Base-by-base conservation (phyloP, 2,113 vertebrate species). In the Onychorhynchus coronatus region DNA sequence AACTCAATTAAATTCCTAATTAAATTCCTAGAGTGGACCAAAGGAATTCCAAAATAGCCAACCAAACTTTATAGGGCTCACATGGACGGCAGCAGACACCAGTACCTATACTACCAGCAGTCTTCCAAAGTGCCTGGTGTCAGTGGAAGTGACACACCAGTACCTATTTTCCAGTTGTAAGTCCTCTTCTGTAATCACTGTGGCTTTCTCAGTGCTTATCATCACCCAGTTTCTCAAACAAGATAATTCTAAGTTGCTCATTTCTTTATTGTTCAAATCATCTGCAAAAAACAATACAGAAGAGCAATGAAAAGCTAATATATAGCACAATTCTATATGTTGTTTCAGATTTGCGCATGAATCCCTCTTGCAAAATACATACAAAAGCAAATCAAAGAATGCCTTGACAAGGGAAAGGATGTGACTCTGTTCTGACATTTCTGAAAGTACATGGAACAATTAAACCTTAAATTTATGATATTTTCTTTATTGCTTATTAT, bases 91-190 rank as follows among this genome's bases (percentile, higher is more conserved):
- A 76, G 47, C 15, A 59, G 37, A 44, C 39, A 23, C 13, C 15
- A 19, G 14, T 55, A 31, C 15, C 22, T 44, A 4, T 8, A 9
- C 20, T 35, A 50, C 9, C 63, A 76, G 27, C 14, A 58, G 23
- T 17, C 27, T 49, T 62, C 15, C 24, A 63, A 72, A 75, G 12
- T 23, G 5, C 8, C 27, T 4, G 1, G 12, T 37, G 53, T 30
- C 16, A 14, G 2, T 9, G 31, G 0, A 0, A 13, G 8, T 42
- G 37, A 8, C 63, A 39, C 13, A 41, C 8, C 49, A 61, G 22
- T 5, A 50, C 24, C 19, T 10, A 4, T 27, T 18, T 87, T 77
- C 59, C n/a, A 46, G 30, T 2, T 73, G 5, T 17, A 80, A 77
- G 30, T 61, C 16, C 2, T 39, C 52, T 52, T 73, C 39, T 27